Evolutionary conservation across 2,113 vertebrate species (phyloP).

Genomic region (Naja naja): DNA sequence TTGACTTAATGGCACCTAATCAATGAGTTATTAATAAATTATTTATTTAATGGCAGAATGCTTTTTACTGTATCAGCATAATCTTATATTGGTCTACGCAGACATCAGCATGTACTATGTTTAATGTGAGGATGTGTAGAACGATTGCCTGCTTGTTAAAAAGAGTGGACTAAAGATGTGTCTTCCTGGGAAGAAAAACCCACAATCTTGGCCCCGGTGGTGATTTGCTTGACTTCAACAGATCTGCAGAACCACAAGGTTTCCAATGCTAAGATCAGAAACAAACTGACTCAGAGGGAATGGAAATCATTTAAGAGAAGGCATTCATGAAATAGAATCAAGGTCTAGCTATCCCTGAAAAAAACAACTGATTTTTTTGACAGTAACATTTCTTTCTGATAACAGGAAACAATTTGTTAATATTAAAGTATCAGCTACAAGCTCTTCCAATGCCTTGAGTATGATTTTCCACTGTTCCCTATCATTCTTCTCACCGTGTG

Average conservation of each 20-base stretch:
- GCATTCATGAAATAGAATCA: background rate
- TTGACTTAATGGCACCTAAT: background rate
- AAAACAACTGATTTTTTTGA: background rate
- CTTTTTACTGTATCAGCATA: background rate
- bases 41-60: background rate
- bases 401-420: background rate
- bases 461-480: background rate
- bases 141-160: background rate
- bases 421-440: background rate
- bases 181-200: background rate
- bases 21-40: background rate
- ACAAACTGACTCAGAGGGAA: background rate
- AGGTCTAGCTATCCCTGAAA: background rate
- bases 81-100: background rate
- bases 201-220: background rate
- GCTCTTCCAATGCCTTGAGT: background rate
- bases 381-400: background rate
- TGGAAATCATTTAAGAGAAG: background rate
- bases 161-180: background rate
- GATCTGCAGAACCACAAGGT: background rate
- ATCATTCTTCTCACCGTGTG: background rate
- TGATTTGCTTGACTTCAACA: background rate
- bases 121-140: background rate
- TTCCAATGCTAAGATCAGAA: background rate
- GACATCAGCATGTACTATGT: background rate